A percentile compares a stretch with the other conserved stretches of the same genome.
Evolutionary conservation across 2,113 vertebrate species (phyloP).

Genomic region (Halichoerus grypus): DNA sequence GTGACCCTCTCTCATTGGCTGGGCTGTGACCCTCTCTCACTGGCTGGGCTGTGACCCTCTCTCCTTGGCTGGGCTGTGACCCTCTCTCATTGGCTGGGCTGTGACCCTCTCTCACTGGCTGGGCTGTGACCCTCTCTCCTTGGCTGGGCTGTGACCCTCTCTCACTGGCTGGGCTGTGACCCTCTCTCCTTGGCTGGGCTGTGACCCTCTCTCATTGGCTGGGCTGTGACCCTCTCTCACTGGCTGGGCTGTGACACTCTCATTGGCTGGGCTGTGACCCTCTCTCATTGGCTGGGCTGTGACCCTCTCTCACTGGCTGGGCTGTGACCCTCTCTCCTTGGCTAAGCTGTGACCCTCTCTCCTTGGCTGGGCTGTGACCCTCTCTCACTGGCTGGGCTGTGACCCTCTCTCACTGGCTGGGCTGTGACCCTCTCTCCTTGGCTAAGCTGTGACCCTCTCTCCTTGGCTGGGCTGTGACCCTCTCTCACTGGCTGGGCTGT

Average conservation of each 20-base stretch:
- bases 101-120: neutral
- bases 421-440: neutral
- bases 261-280: neutral
- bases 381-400: neutral
- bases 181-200: neutral
- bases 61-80: neutral
- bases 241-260: neutral
- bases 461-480: neutral
- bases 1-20: neutral
- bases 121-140: neutral
- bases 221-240: neutral
- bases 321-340: too few relatives aligned
- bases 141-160: neutral
- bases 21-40: neutral
- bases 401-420: neutral
- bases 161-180: too few relatives aligned
- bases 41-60: neutral
- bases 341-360: too few relatives aligned
- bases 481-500: neutral
- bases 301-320: neutral
- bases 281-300: neutral
- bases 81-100: neutral
- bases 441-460: neutral
- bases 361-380: too few relatives aligned
- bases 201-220: neutral